phyloP scores from a whole-genome alignment of 1,140 invertebrate genomes.

The Penaeus vannamei region DNA sequence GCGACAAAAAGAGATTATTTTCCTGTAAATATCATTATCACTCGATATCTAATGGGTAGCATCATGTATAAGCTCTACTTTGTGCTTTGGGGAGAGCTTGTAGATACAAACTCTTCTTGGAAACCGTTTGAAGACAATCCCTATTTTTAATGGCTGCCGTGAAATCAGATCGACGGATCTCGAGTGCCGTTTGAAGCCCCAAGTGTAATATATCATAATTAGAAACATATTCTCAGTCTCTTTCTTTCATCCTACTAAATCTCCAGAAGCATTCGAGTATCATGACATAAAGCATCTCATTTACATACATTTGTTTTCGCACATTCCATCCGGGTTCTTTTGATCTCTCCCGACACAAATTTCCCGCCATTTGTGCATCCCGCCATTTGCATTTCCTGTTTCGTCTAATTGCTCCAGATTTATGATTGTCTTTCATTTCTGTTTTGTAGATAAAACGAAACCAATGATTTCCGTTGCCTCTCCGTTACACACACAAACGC shows the following conservation, averaged over 20 bases:
- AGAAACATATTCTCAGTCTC: constrained; percentile 2
- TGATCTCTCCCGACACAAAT: constrained; percentile 2
- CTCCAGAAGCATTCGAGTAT: not conserved
- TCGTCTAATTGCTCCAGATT: constrained; percentile 1
- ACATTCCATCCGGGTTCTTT: constrained; percentile 10
- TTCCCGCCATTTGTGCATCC: constrained; percentile 12
- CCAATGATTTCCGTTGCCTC: no score
- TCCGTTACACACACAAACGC: no score
- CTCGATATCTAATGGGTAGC: no score
- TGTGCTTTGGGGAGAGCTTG: no score
- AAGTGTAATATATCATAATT: constrained; percentile 34
- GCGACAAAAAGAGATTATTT: no score
- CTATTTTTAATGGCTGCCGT: no score
- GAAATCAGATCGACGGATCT: not conserved
- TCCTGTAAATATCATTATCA: no score
- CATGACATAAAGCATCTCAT: constrained; percentile 21
- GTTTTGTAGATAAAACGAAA: no score
- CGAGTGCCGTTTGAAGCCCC: not conserved
- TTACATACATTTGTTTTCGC: constrained; percentile 41
- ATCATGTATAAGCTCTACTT: no score
- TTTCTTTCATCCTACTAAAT: constrained; percentile 19
- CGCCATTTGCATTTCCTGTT: constrained; percentile 10
- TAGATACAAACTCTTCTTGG: no score
- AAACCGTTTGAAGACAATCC: no score
- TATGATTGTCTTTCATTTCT: not conserved